Percentiles rank a stretch among this genome's conserved stretches.
phyloP scores from a whole-genome alignment of 2,797 vertebrate genomes.

The Telmatherina bonti region DNA sequence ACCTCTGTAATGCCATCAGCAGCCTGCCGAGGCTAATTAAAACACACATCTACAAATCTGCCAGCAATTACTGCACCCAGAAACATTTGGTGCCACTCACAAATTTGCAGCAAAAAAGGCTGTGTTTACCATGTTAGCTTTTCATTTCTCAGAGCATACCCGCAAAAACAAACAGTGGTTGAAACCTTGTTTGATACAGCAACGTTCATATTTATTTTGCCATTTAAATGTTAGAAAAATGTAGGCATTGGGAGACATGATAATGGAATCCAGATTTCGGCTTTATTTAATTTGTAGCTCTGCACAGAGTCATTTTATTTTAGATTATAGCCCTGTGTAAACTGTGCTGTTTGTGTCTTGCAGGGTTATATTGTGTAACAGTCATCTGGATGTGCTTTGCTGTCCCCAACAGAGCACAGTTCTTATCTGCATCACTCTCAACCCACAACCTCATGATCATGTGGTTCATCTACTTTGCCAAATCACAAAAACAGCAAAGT shows the following conservation, averaged over 20 bases:
- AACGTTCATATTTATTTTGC: conserved; percentile 82
- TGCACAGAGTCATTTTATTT: conserved; percentile 79
- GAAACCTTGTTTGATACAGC: conserved; percentile 78
- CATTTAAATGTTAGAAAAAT: conserved; percentile 83
- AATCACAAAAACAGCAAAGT: conserved; percentile 64
- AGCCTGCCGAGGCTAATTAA: conserved; percentile 82
- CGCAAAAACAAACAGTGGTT: conserved; percentile 85
- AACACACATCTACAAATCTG: conserved; percentile 83
- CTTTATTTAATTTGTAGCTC: conserved; percentile 87
- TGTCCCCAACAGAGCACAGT: conserved; percentile 67
- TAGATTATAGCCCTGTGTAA: conserved; percentile 82
- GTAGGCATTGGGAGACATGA: conserved; percentile 80
- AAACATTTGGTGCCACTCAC: conserved; percentile 80
- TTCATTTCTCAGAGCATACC: conserved; percentile 81
- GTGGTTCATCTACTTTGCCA: conserved; percentile 64
- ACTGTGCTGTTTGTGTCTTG: conserved; percentile 69
- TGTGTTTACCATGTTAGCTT: conserved; percentile 82
- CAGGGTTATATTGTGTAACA: conserved; percentile 69
- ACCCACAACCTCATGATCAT: conserved; percentile 69
- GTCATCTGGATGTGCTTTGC: conserved; percentile 84
- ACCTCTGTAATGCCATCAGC: conserved; percentile 73
- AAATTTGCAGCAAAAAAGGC: conserved; percentile 75
- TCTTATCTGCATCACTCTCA: conserved; percentile 68
- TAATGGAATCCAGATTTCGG: conserved; percentile 83
- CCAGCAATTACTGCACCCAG: conserved; percentile 78